Conservation (phyloP, 2,113 vertebrate species). For the Recurvirostra avosetta region DNA sequence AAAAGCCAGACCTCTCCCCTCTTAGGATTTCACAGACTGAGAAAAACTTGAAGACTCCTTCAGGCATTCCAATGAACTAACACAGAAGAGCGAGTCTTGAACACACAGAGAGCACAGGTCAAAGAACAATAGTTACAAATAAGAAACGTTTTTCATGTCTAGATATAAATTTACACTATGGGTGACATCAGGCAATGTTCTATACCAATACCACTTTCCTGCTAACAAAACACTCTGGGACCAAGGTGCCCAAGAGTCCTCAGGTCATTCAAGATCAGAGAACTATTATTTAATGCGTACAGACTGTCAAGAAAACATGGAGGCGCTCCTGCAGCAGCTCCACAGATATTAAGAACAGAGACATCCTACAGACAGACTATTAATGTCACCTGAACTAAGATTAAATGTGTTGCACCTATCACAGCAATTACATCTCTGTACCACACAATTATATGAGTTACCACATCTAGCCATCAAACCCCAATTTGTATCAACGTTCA, state of each 20-base stretch:
- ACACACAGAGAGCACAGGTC: neutral
- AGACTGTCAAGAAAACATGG: neutral
- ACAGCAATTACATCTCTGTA: neutral
- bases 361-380: neutral
- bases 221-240: neutral
- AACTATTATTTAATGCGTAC: neutral
- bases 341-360: neutral
- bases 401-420: neutral
- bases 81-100: neutral
- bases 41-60: neutral
- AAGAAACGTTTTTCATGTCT: neutral
- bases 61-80: neutral
- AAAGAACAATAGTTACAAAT: neutral
- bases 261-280: neutral
- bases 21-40: neutral
- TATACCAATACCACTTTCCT: neutral
- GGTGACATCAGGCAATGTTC: neutral
- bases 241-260: neutral
- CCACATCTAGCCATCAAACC: neutral
- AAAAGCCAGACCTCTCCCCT: neutral
- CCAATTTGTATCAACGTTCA: neutral
- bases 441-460: neutral
- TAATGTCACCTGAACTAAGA: neutral
- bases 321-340: neutral
- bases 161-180: neutral